Evolutionary conservation across 2,113 vertebrate species (phyloP).

Genomic region (Cynopterus brachyotis): DNA sequence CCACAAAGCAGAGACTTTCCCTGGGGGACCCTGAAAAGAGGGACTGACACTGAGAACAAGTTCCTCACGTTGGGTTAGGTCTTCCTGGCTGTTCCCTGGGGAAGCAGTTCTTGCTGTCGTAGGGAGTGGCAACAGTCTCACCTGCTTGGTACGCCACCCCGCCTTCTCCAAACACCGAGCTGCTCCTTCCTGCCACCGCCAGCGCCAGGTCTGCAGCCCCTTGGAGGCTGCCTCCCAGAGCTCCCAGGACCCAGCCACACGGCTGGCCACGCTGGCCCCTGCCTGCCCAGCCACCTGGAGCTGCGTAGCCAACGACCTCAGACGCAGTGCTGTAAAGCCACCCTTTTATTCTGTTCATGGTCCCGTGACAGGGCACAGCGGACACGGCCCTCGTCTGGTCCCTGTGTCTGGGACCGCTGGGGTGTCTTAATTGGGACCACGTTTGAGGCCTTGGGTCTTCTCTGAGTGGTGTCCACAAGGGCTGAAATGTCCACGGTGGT

Average conservation of each 20-base stretch:
- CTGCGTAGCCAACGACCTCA: background rate
- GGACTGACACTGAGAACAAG: no score
- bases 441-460: background rate
- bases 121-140: no score
- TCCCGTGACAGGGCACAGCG: background rate
- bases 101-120: background rate
- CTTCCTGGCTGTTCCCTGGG: background rate
- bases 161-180: background rate
- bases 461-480: background rate
- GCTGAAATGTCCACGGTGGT: background rate
- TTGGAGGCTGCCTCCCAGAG: background rate
- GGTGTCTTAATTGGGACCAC: no score
- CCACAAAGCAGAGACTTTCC: background rate
- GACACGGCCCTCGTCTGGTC: background rate
- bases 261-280: no score
- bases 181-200: background rate
- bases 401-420: background rate
- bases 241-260: accelerated
- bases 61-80: background rate
- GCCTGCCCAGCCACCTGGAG: background rate
- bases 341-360: background rate
- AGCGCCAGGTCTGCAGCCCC: background rate
- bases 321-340: no score
- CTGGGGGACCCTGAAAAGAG: background rate
- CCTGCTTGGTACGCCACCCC: accelerated